Conservation (phyloP, 2,888 invertebrate species). For the Apamea monoglypha region DNA sequence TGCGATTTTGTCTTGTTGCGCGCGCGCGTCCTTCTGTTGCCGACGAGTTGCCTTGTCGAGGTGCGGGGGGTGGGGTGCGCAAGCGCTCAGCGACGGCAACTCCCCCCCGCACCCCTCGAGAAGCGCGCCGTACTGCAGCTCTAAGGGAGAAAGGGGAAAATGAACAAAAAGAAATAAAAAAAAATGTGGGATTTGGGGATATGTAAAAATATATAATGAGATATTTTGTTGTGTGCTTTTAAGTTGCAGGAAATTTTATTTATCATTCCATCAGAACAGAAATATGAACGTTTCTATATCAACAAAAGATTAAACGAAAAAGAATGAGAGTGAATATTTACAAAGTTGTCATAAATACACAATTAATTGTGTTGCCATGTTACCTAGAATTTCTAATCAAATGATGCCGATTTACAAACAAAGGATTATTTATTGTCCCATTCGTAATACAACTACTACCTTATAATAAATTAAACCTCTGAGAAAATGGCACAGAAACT, state of each 20-base stretch:
- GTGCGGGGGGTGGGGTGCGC: slow-evolving; percentile 88
- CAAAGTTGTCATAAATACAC: neutral
- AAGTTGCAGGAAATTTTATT: neutral
- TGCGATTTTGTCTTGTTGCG: slow-evolving; percentile 93
- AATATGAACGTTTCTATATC: neutral
- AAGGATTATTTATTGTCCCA: slow-evolving; percentile 10
- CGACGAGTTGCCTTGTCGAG: slow-evolving; percentile 91
- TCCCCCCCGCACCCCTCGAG: slow-evolving; percentile 90
- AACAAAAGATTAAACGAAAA: neutral
- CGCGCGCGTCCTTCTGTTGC: slow-evolving; percentile 91
- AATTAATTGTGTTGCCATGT: neutral
- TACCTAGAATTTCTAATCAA: slow-evolving; percentile 18
- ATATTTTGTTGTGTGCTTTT: slow-evolving; percentile 6
- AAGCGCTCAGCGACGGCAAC: slow-evolving; percentile 86
- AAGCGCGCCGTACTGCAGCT: slow-evolving; percentile 90
- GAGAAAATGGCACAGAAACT: slow-evolving; percentile 13
- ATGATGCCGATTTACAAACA: slow-evolving; percentile 12
- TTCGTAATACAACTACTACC: neutral
- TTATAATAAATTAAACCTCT: slow-evolving; percentile 16
- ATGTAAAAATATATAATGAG: neutral
- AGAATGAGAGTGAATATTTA: neutral
- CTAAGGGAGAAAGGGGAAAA: slow-evolving; percentile 77
- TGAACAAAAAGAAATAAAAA: slow-evolving; percentile 61
- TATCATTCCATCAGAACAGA: neutral
- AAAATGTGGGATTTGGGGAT: slow-evolving; percentile 59